Percentiles rank a stretch among this genome's conserved stretches.
phyloP scores from a whole-genome alignment of 2,888 invertebrate species.

The Rotaria sp. region DNA sequence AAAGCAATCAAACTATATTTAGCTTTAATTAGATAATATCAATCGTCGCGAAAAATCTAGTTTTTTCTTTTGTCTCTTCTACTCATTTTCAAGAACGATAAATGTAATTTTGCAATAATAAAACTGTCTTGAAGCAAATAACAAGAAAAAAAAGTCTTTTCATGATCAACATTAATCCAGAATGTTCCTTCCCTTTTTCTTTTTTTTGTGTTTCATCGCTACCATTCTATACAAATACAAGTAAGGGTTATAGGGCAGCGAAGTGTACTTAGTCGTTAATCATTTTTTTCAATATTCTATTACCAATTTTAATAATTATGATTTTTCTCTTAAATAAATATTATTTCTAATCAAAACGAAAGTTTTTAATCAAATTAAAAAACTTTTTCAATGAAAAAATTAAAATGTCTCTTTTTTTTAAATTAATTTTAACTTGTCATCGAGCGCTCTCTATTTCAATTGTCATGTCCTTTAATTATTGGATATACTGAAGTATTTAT shows the following conservation, averaged over 20 bases:
- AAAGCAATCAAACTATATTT: too few species aligned
- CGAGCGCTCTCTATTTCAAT: not conserved
- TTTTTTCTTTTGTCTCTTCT: too few species aligned
- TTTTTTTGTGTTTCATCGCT: not conserved
- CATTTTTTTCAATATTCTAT: not conserved
- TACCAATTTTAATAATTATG: not conserved
- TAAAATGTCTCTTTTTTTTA: not conserved
- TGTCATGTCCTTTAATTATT: not conserved
- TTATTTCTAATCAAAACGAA: too few species aligned
- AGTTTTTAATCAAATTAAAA: not conserved
- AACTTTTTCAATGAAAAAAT: not conserved
- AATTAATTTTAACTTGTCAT: not conserved
- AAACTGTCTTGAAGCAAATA: not conserved
- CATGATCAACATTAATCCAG: not conserved
- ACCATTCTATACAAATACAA: not conserved
- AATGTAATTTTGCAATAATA: too few species aligned
- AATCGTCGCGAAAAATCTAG: too few species aligned
- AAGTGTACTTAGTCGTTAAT: not conserved
- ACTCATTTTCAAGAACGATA: too few species aligned
- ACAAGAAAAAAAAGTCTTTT: not conserved
- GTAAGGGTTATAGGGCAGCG: not conserved
- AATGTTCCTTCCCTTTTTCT: not conserved
- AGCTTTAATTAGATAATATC: too few species aligned
- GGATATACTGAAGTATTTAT: not conserved
- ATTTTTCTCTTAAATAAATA: not conserved